Conservation (phyloP, 2,113 vertebrate genomes). For the Rhea americana region DNA sequence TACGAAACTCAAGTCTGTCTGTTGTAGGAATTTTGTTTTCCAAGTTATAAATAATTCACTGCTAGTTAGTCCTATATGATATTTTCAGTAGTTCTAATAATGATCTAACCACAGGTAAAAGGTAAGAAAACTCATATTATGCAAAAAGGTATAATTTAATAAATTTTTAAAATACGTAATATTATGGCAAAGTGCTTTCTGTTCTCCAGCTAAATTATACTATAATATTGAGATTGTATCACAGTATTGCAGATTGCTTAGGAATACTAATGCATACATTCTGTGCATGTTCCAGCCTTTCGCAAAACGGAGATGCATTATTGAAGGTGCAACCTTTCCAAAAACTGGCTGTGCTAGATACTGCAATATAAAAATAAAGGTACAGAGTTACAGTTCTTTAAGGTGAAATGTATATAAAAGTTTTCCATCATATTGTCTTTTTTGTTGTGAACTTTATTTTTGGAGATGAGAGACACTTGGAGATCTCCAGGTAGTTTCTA, state of each 20-base stretch:
- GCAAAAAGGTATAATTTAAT: not conserved
- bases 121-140: not conserved
- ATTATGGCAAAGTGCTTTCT: not conserved
- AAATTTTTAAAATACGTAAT: not conserved
- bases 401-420: fast-evolving
- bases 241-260: not conserved
- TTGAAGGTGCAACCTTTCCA: not conserved
- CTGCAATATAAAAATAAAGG: conserved; percentile 77
- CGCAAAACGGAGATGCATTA: conserved; percentile 71
- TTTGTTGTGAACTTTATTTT: not conserved
- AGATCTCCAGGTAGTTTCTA: not conserved
- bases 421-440: not conserved
- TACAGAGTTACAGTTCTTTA: conserved; percentile 26
- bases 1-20: not conserved
- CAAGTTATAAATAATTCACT: not conserved
- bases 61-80: not conserved
- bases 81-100: not conserved
- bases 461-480: not conserved
- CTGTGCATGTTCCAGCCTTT: conserved; percentile 60
- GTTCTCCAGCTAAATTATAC: not conserved
- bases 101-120: not conserved
- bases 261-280: not conserved
- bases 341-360: conserved; percentile 67
- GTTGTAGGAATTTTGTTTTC: not conserved
- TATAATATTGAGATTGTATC: not conserved